Conservation (phyloP, 2,888 invertebrate genomes). For the Apamea monoglypha region DNA sequence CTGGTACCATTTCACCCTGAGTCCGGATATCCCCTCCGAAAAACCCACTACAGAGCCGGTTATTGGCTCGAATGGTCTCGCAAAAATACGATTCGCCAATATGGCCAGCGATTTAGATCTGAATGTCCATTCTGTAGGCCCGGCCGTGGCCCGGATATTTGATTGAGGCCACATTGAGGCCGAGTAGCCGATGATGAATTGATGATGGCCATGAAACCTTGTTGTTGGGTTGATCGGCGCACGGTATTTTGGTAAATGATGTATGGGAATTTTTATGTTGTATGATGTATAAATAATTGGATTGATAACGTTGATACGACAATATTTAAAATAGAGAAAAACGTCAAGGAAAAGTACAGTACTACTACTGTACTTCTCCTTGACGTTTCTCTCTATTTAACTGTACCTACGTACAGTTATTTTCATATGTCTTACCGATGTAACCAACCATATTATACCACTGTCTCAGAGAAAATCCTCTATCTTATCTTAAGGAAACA, state of each 20-base stretch:
- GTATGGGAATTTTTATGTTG: neutral
- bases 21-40: conserved; percentile 75
- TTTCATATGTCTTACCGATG: neutral
- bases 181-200: conserved; percentile 57
- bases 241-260: neutral
- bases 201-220: conserved; percentile 47
- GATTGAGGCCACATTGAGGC: conserved; percentile 69
- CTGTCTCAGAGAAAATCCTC: conserved; percentile 30
- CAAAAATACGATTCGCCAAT: conserved; percentile 81
- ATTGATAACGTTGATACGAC: neutral
- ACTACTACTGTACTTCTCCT: too few species aligned
- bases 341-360: too few species aligned
- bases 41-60: conserved; percentile 77
- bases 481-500: conserved; percentile 41
- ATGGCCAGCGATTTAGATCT: conserved; percentile 81
- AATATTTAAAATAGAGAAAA: neutral
- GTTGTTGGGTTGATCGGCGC: conserved; percentile 14
- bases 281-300: neutral
- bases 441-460: conserved; percentile 2
- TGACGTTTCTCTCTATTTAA: too few species aligned
- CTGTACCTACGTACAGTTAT: too few species aligned
- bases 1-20: conserved; percentile 52
- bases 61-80: conserved; percentile 79
- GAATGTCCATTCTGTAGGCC: conserved; percentile 77
- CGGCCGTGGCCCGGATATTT: conserved; percentile 73